Evolutionary conservation across 2,797 vertebrate species (phyloP).

Genomic region (Clarias laeviceps): DNA sequence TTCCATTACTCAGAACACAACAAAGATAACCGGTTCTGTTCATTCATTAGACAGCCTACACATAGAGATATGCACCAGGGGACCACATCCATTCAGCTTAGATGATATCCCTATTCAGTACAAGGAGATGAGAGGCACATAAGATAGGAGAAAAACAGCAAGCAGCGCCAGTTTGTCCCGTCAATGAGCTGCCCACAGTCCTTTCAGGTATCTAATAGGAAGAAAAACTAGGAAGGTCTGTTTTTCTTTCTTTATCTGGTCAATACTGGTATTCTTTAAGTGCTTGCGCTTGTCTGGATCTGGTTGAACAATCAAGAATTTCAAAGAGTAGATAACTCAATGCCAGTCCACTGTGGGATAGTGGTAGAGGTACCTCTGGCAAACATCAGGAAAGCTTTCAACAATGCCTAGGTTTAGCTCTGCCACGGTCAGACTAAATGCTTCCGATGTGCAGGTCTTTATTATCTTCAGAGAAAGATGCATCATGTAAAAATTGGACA

Average conservation of each 20-base stretch:
- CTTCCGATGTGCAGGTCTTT: conserved; percentile 58
- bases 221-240: conserved; percentile 38
- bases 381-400: conserved; percentile 70
- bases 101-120: conserved; percentile 31
- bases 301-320: conserved; percentile 60
- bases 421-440: conserved; percentile 41
- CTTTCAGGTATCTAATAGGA: conserved; percentile 50
- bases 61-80: conserved; percentile 28
- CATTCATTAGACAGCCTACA: conserved; percentile 21
- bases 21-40: conserved; percentile 22
- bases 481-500: conserved; percentile 53
- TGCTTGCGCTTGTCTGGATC: conserved; percentile 30
- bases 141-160: conserved; percentile 26
- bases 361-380: conserved; percentile 60
- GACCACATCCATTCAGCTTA: conserved; percentile 22
- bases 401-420: conserved; percentile 59
- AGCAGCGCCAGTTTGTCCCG: conserved; percentile 41
- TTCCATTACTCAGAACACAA: conserved; percentile 1
- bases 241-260: conserved; percentile 45
- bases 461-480: conserved; percentile 65
- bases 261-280: conserved; percentile 53
- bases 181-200: conserved; percentile 52
- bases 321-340: conserved; percentile 55
- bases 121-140: conserved; percentile 15
- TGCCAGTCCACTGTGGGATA: conserved; percentile 60